A percentile compares a stretch with the other conserved stretches of the same genome.
phyloP scores from a whole-genome alignment of 1,140 invertebrate genomes.

The Heliconius hewitsoni region DNA sequence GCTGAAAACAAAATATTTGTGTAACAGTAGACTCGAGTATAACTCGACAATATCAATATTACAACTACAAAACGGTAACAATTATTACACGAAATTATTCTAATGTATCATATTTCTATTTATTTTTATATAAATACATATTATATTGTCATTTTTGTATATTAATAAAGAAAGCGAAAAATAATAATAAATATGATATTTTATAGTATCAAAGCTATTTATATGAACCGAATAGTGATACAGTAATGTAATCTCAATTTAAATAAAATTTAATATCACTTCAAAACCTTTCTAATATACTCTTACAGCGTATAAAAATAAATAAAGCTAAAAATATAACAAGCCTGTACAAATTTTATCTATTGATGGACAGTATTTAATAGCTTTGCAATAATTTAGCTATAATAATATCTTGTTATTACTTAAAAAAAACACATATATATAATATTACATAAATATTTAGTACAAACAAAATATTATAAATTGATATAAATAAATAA shows the following conservation, averaged over 20 bases:
- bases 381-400: neutral
- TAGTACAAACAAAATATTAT: no score
- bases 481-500: no score
- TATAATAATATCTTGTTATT: neutral
- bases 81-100: neutral
- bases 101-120: neutral
- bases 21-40: neutral
- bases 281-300: conserved; percentile 7
- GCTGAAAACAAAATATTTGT: conserved; percentile 18
- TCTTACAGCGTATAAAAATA: neutral
- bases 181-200: neutral
- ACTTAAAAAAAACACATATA: neutral
- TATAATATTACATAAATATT: neutral
- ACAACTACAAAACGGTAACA: neutral
- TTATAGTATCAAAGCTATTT: neutral
- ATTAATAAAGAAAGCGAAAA: neutral
- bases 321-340: conserved; percentile 18
- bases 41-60: neutral
- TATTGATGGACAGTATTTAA: conserved; percentile 2
- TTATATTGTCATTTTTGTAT: conserved; percentile 1
- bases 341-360: neutral
- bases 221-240: neutral
- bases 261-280: conserved; percentile 31
- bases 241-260: conserved; percentile 20
- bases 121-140: neutral